Evolutionary conservation across 2,113 vertebrate species (phyloP).

Genomic region (Cyanocitta stelleri): DNA sequence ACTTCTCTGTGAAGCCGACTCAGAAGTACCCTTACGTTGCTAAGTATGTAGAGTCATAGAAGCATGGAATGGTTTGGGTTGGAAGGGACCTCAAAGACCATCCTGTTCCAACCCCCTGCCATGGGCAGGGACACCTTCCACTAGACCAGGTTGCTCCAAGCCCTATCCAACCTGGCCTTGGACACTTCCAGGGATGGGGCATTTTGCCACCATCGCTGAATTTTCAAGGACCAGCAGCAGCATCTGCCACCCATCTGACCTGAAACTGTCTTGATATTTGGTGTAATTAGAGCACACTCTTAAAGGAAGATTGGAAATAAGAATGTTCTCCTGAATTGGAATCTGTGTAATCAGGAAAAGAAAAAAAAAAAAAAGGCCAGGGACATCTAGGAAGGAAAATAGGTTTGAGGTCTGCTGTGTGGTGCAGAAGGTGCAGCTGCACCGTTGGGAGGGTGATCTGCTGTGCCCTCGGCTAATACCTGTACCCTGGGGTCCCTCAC

Average conservation of each 20-base stretch:
- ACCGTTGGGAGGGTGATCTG: not conserved
- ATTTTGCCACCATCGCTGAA: no score
- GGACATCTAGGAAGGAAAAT: not conserved
- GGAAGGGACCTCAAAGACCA: not conserved
- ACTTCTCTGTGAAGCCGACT: not conserved
- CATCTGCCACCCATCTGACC: not conserved
- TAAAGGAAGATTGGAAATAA: not conserved
- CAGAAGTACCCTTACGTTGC: not conserved
- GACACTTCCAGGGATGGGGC: not conserved
- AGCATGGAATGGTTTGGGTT: not conserved
- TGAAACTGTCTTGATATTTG: not conserved
- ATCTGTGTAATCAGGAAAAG: not conserved
- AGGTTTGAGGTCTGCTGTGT: not conserved
- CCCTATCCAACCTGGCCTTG: accelerated
- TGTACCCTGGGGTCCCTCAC: slow-evolving; percentile 9
- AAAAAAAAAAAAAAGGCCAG: not conserved
- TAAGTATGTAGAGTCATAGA: not conserved
- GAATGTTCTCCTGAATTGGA: not conserved
- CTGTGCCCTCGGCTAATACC: not conserved
- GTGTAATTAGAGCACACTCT: not conserved
- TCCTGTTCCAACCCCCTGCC: not conserved
- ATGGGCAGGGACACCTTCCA: not conserved
- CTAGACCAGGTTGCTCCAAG: not conserved
- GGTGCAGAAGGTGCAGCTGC: not conserved
- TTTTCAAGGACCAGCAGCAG: not conserved